Percentiles rank a stretch among this genome's conserved stretches.
Evolutionary conservation across 1,140 invertebrate species (phyloP).

Genomic region (Camponotus pennsylvanicus): DNA sequence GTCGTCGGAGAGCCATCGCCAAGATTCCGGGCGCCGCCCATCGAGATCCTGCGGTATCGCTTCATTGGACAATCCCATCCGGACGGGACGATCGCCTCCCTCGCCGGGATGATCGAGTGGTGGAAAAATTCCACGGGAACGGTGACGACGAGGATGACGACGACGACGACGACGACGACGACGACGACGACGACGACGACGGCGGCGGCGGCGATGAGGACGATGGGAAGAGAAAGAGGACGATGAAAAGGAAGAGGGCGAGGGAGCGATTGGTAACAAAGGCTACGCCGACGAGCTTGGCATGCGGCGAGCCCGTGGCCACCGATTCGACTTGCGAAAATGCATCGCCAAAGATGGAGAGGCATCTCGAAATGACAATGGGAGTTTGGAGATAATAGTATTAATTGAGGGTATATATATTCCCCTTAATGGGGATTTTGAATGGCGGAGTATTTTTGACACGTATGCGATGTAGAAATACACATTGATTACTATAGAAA

Average conservation of each 20-base stretch:
- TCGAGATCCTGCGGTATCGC: constrained; percentile 76
- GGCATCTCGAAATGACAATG: constrained; percentile 26
- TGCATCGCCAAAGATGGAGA: constrained; percentile 56
- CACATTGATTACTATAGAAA: constrained; percentile 29
- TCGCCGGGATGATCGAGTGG: constrained; percentile 69
- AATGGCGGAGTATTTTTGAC: constrained; percentile 25
- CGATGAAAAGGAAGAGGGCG: constrained; percentile 60
- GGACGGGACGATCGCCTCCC: constrained; percentile 78
- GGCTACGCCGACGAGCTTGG: constrained; percentile 74
- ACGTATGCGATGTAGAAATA: neutral
- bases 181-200: no score
- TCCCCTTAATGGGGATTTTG: constrained; percentile 14
- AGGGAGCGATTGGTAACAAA: constrained; percentile 76
- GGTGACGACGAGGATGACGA: constrained; percentile 12
- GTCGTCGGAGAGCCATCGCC: constrained; percentile 75
- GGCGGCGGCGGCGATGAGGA: neutral
- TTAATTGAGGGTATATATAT: constrained; percentile 21
- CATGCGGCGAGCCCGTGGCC: constrained; percentile 61
- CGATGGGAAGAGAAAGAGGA: constrained; percentile 28
- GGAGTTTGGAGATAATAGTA: constrained; percentile 19
- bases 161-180: no score
- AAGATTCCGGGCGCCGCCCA: constrained; percentile 74
- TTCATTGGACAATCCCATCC: constrained; percentile 75
- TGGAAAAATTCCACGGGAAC: constrained; percentile 78
- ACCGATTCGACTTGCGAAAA: constrained; percentile 55